Base-by-base conservation (phyloP, 2,797 vertebrate species). In the Myripristis murdjan region DNA sequence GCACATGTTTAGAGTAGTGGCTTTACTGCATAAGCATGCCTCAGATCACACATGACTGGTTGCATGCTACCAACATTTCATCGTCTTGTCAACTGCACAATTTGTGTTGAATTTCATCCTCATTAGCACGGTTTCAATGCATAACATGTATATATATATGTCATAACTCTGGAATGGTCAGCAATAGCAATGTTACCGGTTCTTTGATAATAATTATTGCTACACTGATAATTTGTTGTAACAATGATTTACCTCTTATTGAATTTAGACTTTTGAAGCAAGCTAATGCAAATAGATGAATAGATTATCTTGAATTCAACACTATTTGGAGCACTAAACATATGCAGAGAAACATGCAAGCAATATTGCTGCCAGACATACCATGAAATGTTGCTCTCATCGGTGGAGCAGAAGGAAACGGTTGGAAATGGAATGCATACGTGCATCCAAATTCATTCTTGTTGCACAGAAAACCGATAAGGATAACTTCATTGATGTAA, bases 11-110 rank as follows among this genome's bases (percentile, higher is more conserved):
- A 11, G 20, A 46, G 51, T 37, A 20, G 11, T 20, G 9, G 18
- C 11, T 23, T 18, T 0, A 14, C 48, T 31, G 49, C 24, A 0
- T 37, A 24, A 0, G 58, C 77, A 80, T 75, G 76, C 43, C 15
- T 47, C 47, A 54, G 53, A 47, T 71, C 67, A 58, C 16, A 3
- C 39, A 55, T 53, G 8, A 2, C 43, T 6, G 75, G 48, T 52
- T 78, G 81, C 82, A 83, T 77, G 80, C 7, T n/a, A 11, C n/a
- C n/a, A 52, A 16, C 31, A 6, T 57, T 64, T 78, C 64, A 65
- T 31, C 33, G 65, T 76, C 72, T 51, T 44, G 24, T 63, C 57
- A 11, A 1, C 20, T 63, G 67, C 33, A 31, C 48, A 2, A 49
- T 55, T 11, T 41, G 75, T 4, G n/a, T n/a, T n/a, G n/a, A 11